Evolutionary conservation across 2,888 invertebrate species (phyloP), one percentile per base, ranked within the genome.

Genomic region (Athalia cordata): DNA sequence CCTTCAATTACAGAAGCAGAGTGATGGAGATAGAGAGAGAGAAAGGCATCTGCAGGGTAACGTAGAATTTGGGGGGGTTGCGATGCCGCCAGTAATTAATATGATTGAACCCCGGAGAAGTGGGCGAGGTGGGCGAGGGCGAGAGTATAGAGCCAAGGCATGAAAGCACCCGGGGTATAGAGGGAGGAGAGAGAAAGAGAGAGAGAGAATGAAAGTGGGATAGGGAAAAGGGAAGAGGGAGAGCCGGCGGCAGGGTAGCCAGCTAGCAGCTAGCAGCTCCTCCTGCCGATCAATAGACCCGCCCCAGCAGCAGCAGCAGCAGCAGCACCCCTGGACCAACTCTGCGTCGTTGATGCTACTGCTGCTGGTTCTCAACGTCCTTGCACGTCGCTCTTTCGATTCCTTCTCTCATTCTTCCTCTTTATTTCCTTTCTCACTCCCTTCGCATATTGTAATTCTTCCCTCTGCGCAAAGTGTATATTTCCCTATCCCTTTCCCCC

Each of bases 241-340:
- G 55, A 62, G 11, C 81, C 29, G 84, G 83, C 84, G 84, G 85
- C 86, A 86, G 88, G 89, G 86, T 86, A 29, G 29, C 29, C 29
- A 29, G 29, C 29, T 29, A 29, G 29, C 29, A 29, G 29, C 29
- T 29, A 29, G 29, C 29, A 29, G 86, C 87, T 86, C 86, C 79
- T 83, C 79, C 83, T 80, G 86, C 84, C 89, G 89, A 89, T 89
- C 89, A 89, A 89, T 89, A 89, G 87, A 87, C 84, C 89, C 88
- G 82, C 81, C 80, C 87, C 86, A 87, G 86, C 86, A 29, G 29
- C 29, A 29, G n/a, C n/a, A n/a, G n/a, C n/a, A n/a, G 29, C 29
- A 29, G 29, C 29, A 29, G 29, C 85, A 59, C 76, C 78, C 87
- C 85, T 86, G 85, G 87, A 87, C 84, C 85, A 81, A 82, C 81